phyloP scores from a whole-genome alignment of 2,113 vertebrate species.

The Parus major region DNA sequence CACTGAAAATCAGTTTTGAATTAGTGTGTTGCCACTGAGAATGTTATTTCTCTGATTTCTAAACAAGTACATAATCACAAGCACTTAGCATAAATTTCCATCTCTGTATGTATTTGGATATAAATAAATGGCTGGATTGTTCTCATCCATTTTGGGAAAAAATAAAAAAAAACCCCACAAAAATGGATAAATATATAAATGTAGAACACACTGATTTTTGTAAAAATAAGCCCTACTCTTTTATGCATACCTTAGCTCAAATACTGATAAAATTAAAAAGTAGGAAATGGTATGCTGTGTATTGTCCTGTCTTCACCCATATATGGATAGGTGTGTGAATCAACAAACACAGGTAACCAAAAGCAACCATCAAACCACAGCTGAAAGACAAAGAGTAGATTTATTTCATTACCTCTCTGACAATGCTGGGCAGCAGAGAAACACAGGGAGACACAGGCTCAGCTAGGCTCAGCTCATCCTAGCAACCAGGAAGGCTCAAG shows the following conservation, averaged over 20 bases:
- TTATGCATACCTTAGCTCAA: not conserved
- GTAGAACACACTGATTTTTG: not conserved
- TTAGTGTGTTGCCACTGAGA: not conserved
- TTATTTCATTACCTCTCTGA: not conserved
- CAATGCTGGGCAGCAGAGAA: not conserved
- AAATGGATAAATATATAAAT: not conserved
- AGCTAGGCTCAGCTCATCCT: not conserved
- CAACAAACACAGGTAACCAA: not conserved
- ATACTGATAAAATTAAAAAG: not conserved
- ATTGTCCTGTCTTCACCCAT: not conserved
- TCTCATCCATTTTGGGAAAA: not conserved
- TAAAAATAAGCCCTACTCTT: not conserved
- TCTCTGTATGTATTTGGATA: not conserved
- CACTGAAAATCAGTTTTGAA: not conserved
- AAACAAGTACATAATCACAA: not conserved
- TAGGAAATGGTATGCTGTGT: not conserved
- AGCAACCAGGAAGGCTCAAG: rapidly evolving
- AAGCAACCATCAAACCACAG: not conserved
- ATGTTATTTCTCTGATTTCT: not conserved
- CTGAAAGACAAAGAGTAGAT: not conserved
- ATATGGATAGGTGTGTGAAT: not conserved
- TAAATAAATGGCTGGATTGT: not conserved
- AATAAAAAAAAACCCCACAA: not conserved
- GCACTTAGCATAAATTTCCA: not conserved
- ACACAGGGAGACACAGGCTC: not conserved